These are phyloP conservation scores for Nyctalus aviator DNA, from an alignment of 2,797 vertebrate genomes.

Conservation along the genomic window DNA sequence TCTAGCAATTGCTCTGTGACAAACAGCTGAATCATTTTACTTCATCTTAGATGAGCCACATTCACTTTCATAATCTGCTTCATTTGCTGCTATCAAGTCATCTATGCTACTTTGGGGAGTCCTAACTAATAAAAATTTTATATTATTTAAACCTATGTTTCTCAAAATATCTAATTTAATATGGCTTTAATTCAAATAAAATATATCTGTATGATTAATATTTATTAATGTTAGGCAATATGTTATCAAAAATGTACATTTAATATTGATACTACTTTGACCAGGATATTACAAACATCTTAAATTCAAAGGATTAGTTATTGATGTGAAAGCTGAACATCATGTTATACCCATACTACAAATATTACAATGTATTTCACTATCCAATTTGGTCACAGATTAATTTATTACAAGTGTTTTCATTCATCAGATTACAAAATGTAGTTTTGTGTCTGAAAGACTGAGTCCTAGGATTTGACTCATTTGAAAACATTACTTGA, in stretches of 20 bases:
- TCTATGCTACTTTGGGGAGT: neutral
- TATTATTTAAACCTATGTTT: neutral
- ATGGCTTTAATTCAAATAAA: neutral
- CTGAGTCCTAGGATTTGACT: neutral
- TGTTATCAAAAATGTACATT: no score
- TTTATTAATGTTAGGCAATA: no score
- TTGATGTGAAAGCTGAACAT: no score
- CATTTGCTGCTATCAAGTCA: slow-evolving; percentile 38
- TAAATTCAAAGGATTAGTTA: no score
- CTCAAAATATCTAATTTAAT: neutral
- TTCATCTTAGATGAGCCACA: slow-evolving; percentile 45
- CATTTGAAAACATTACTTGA: neutral
- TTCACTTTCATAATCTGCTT: slow-evolving; percentile 31
- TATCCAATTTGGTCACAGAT: neutral
- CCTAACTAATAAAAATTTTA: neutral
- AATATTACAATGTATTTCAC: neutral
- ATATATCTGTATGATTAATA: no score
- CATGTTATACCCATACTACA: neutral
- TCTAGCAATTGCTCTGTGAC: slow-evolving; percentile 50
- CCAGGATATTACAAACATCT: no score
- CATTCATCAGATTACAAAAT: neutral
- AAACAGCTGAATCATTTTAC: slow-evolving; percentile 53
- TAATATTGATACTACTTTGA: no score
- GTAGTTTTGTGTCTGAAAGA: neutral
- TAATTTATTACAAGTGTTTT: neutral